Percentiles rank a stretch among this genome's conserved stretches.
Conservation (phyloP, 2,888 invertebrate genomes). For the Meliscaeva auricollis region DNA sequence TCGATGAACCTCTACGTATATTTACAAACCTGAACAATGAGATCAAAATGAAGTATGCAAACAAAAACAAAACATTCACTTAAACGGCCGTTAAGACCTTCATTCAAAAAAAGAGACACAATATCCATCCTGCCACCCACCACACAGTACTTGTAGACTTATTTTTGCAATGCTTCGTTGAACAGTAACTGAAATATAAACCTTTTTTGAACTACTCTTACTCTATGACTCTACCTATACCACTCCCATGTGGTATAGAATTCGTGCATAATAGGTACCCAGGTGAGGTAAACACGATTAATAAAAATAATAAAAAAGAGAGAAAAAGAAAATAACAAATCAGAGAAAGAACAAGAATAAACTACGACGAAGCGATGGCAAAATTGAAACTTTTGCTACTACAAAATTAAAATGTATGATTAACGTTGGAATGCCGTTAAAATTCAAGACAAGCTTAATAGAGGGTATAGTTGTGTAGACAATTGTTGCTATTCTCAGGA, state of each 20-base stretch:
- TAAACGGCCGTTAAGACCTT: constrained; percentile 53
- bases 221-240: constrained; percentile 18
- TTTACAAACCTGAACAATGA: constrained; percentile 50
- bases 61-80: constrained; percentile 26
- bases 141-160: neutral
- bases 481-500: neutral
- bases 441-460: constrained; percentile 27
- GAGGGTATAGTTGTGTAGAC: constrained; percentile 16
- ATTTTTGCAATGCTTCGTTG: constrained; percentile 43
- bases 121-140: neutral
- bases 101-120: constrained; percentile 43
- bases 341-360: constrained; percentile 49
- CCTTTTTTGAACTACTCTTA: neutral
- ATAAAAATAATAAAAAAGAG: constrained; percentile 10
- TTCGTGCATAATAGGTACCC: constrained; percentile 42
- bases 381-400: constrained; percentile 18
- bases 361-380: constrained; percentile 38
- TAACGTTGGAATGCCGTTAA: constrained; percentile 50
- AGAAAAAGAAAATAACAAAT: constrained; percentile 21
- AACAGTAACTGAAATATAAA: constrained; percentile 46
- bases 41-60: constrained; percentile 7
- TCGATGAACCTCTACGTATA: constrained; percentile 50
- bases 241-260: constrained; percentile 51
- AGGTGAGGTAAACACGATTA: constrained; percentile 67
- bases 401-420: constrained; percentile 10